A percentile compares a stretch with the other conserved stretches of the same genome.
phyloP scores from a whole-genome alignment of 2,888 invertebrate species.

The Anthrax anthrax region DNA sequence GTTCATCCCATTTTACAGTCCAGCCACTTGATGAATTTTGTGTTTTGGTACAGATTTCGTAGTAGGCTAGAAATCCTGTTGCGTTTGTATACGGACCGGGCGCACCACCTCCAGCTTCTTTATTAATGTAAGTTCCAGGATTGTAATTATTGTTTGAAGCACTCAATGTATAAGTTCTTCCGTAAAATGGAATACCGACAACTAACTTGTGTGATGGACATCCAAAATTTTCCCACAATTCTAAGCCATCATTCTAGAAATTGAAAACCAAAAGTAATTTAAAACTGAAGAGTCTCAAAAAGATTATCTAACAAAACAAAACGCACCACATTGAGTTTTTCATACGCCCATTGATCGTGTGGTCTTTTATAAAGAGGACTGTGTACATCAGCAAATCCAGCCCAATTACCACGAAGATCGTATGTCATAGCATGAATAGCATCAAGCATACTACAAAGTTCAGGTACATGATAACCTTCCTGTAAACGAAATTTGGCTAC shows the following conservation, averaged over 20 bases:
- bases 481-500: conserved; percentile 73
- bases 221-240: conserved; percentile 78
- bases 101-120: conserved; percentile 76
- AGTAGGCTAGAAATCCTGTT: conserved; percentile 74
- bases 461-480: conserved; percentile 83
- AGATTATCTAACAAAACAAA: too few relatives aligned
- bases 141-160: conserved; percentile 70
- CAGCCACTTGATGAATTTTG: conserved; percentile 55
- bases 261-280: conserved; percentile 2
- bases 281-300: not conserved
- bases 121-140: conserved; percentile 75
- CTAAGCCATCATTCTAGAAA: conserved; percentile 78
- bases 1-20: conserved; percentile 72
- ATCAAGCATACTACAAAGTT: conserved; percentile 65
- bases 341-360: conserved; percentile 80
- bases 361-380: conserved; percentile 74
- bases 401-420: conserved; percentile 79
- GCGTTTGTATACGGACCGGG: conserved; percentile 78
- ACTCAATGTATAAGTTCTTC: conserved; percentile 69
- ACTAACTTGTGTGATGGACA: conserved; percentile 76
- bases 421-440: conserved; percentile 80
- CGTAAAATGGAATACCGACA: conserved; percentile 82
- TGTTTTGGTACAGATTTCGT: conserved; percentile 70
- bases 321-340: conserved; percentile 71
- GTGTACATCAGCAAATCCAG: conserved; percentile 79